A percentile compares a stretch with the other conserved stretches of the same genome.
These are phyloP conservation scores for Florisuga fusca DNA, from an alignment of 2,797 vertebrate species.

Conservation along the genomic window DNA sequence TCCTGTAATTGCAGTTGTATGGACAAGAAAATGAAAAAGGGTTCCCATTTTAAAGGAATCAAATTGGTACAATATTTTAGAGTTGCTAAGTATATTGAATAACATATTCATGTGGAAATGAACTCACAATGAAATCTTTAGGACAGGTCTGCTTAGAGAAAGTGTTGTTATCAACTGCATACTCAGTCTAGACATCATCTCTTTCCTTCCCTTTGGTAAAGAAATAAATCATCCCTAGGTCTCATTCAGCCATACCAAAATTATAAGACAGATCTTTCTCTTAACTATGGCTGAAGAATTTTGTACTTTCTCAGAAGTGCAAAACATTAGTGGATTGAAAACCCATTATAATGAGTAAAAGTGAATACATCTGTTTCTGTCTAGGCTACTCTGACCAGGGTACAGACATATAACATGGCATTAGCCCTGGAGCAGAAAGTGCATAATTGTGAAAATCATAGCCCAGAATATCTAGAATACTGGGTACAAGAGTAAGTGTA, in stretches of 20 bases:
- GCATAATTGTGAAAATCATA: background rate
- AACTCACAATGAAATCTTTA: background rate
- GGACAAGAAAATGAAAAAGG: background rate
- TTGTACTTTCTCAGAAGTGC: background rate
- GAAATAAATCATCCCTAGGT: background rate
- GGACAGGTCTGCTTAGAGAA: background rate
- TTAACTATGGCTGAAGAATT: background rate
- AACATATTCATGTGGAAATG: background rate
- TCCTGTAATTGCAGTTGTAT: constrained; percentile 34
- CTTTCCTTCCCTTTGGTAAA: background rate
- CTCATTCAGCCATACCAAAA: background rate
- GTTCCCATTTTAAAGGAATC: background rate
- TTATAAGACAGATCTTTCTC: background rate
- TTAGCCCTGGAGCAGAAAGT: background rate
- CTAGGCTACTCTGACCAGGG: rapidly evolving
- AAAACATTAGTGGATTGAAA: background rate
- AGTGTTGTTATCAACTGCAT: background rate
- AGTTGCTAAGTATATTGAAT: background rate
- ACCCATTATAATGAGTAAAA: rapidly evolving
- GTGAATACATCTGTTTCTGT: background rate
- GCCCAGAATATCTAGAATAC: background rate
- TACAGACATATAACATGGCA: rapidly evolving
- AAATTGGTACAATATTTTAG: constrained; percentile 24
- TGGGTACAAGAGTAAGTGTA: background rate
- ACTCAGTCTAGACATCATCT: background rate